phyloP scores from a whole-genome alignment of 2,113 vertebrate species.

The Hydrolagus affinis region DNA sequence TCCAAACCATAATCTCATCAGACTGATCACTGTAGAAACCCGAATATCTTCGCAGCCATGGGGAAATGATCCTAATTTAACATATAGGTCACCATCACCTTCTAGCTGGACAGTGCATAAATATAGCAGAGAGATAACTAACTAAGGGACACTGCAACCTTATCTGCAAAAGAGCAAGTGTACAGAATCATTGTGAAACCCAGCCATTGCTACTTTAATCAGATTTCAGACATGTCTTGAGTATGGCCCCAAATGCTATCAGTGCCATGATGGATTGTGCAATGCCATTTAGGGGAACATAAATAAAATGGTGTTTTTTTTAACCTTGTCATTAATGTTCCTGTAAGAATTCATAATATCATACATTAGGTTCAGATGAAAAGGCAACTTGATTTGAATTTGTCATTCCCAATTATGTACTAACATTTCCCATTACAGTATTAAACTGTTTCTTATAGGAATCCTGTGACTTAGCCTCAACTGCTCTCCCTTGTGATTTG shows the following conservation, averaged over 20 bases:
- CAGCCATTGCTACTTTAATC: too few species aligned
- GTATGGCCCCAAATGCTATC: background rate
- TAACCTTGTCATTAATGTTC: background rate
- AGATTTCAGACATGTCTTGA: background rate
- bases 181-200: background rate
- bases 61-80: background rate
- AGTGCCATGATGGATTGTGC: background rate
- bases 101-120: background rate
- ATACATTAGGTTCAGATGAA: background rate
- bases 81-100: background rate
- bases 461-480: too few species aligned
- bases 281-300: background rate
- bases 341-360: background rate
- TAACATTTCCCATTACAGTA: background rate
- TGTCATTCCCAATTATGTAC: background rate
- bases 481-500: too few species aligned
- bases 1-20: background rate
- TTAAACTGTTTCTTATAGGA: background rate
- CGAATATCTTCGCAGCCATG: background rate
- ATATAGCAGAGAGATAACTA: too few species aligned
- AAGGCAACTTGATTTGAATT: background rate
- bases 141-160: background rate
- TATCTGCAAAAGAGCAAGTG: background rate
- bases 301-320: background rate
- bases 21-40: background rate